Evolutionary conservation across 2,888 invertebrate genomes (phyloP), one percentile per base, ranked within the genome.

Genomic region (Parthenolecanium corni): DNA sequence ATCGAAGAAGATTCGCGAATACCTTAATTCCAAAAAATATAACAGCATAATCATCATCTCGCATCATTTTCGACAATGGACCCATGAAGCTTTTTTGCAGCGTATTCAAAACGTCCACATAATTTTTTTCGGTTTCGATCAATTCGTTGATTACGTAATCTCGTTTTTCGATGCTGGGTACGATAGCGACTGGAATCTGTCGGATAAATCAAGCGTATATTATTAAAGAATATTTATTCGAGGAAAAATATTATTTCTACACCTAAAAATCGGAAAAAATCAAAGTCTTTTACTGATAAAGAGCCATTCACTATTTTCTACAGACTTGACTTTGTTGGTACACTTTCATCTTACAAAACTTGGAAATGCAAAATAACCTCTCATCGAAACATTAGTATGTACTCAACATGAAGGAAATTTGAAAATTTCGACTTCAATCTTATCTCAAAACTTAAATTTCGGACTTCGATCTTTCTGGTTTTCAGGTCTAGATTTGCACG

Each of bases 51-150:
- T 93, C 89, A 64, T 87, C 86, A 16, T 82, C 80, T 67, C 81
- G 81, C 69, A 97, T 76, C 67, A 83, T 77, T 53, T 79, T 77
- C 64, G 80, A 79, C 67, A 97, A 76, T 2, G 89, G 89, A 69
- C 81, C 78, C 75, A 89, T 82, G 72, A 91, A 93, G 73, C 86
- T 82, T 68, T 81, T 80, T 68, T 85, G 81, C 54, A 93, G 79
- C 76, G 90, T 93, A 71, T 82, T 82, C 58, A 98, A 78, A 12
- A 95, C 96, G 71, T 93, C 91, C 53, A 95, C 85, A 73, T 97
- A 98, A 75, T 97, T 97, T 70, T 85, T 85, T 75, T 98, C 98
- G 0, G 98, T 98, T 73, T 96, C 96, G 42, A 96, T 82, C 62
- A 98, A 78, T 74, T 98, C 98, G 67, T 87, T 82, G 71, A 91